Conservation (phyloP, 2,113 vertebrate genomes). For the Sula dactylatra region DNA sequence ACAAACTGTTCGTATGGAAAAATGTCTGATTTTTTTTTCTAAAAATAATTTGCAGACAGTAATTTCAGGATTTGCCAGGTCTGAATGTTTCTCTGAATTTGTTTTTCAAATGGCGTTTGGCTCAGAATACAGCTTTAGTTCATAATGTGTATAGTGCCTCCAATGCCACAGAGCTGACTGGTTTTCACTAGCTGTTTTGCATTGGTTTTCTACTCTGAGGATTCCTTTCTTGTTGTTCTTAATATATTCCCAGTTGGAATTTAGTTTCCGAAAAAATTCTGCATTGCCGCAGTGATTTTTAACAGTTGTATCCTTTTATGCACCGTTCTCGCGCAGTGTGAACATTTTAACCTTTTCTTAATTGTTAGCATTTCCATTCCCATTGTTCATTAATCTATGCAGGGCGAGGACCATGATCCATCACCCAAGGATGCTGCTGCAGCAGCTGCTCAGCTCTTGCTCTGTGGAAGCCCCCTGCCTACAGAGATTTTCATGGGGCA, state of each 20-base stretch:
- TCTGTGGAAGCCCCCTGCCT: conserved; percentile 21
- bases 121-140: not conserved
- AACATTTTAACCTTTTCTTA: conserved; percentile 71
- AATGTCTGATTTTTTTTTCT: not conserved
- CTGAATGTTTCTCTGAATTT: not conserved
- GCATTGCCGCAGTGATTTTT: not conserved
- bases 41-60: not conserved
- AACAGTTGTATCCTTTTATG: conserved; percentile 47
- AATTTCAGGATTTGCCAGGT: not conserved
- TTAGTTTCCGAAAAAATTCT: not conserved
- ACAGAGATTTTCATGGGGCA: conserved; percentile 23
- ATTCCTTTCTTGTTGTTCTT: conserved; percentile 48
- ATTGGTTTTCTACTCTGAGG: not conserved
- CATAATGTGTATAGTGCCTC: not conserved
- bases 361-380: conserved; percentile 61
- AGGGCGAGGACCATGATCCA: conserved; percentile 10
- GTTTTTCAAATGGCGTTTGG: not conserved
- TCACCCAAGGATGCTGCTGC: conserved; percentile 6
- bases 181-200: not conserved
- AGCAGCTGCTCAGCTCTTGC: not conserved
- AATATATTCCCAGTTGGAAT: conserved; percentile 62
- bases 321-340: conserved; percentile 39
- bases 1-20: not conserved
- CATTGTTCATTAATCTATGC: conserved; percentile 49
- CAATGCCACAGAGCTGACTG: not conserved